These are phyloP conservation scores for Oenanthe melanoleuca DNA, from an alignment of 2,113 vertebrate species.

Conservation along the genomic window DNA sequence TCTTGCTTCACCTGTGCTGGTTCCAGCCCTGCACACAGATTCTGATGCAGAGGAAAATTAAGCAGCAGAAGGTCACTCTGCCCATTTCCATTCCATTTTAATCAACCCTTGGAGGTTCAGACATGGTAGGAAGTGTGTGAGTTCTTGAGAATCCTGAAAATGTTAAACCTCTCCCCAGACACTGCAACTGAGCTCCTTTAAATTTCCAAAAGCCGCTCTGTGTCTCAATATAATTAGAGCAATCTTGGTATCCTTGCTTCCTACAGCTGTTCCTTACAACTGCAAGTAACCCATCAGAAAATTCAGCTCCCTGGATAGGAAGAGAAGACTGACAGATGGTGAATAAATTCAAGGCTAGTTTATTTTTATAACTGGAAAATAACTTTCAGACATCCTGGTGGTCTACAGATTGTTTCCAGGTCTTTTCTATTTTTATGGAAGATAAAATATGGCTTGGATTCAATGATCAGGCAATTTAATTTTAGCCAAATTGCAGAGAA, in stretches of 20 bases:
- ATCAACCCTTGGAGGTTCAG: background rate
- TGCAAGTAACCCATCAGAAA: slow-evolving; percentile 25
- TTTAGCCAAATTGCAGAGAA: slow-evolving; percentile 13
- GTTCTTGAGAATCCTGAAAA: slow-evolving; percentile 10
- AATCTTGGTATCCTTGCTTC: background rate
- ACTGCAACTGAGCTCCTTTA: slow-evolving; percentile 3
- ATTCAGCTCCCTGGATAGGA: background rate
- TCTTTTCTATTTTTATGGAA: slow-evolving; percentile 56
- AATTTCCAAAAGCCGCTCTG: background rate
- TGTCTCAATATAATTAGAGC: slow-evolving; percentile 20
- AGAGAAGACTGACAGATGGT: slow-evolving; percentile 44
- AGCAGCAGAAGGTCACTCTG: background rate
- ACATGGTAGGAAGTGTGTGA: background rate
- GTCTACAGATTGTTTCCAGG: slow-evolving; percentile 54
- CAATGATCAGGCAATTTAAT: slow-evolving; percentile 11
- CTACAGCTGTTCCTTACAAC: background rate
- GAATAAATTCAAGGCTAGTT: slow-evolving; percentile 53
- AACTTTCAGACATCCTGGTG: slow-evolving; percentile 52
- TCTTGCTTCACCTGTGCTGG: background rate
- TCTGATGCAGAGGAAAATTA: background rate
- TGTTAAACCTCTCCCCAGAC: background rate
- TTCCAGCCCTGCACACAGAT: background rate
- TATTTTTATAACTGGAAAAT: slow-evolving; percentile 60
- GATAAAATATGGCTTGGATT: slow-evolving; percentile 44
- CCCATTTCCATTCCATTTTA: background rate